phyloP scores from a whole-genome alignment of 2,888 invertebrate species.

The Melanargia galathea region DNA sequence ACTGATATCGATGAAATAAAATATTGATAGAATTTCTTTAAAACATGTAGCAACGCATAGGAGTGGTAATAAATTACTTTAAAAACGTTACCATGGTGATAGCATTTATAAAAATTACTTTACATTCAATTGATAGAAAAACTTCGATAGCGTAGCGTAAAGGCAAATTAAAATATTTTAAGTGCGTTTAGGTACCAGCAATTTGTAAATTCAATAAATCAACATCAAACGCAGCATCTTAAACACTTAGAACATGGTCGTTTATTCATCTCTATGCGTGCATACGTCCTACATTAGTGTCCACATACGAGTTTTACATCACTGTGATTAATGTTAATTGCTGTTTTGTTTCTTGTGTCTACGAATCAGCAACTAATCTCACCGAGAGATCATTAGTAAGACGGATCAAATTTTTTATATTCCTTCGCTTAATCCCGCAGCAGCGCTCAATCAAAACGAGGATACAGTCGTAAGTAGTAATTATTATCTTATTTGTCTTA shows the following conservation, averaged over 20 bases:
- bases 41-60: not conserved
- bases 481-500: constrained; percentile 15
- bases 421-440: constrained; percentile 8
- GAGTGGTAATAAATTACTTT: not conserved
- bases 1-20: no score
- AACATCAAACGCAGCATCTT: constrained; percentile 13
- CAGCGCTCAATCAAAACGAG: constrained; percentile 16
- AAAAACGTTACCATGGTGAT: not conserved
- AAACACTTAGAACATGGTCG: constrained; percentile 44
- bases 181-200: not conserved
- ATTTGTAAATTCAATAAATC: constrained; percentile 30
- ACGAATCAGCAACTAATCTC: constrained; percentile 25
- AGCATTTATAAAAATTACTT: not conserved
- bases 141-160: not conserved
- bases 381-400: constrained; percentile 22
- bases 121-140: not conserved
- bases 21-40: not conserved
- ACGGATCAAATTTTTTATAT: constrained; percentile 22
- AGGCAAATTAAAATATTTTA: not conserved
- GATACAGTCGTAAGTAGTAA: constrained; percentile 5
- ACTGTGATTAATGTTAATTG: constrained; percentile 78
- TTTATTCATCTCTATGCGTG: constrained; percentile 50
- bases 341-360: constrained; percentile 47
- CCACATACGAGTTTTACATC: constrained; percentile 54
- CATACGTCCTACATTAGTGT: constrained; percentile 61